Evolutionary conservation across 1,140 invertebrate species (phyloP).

Genomic region (Ditylenchus dipsaci): DNA sequence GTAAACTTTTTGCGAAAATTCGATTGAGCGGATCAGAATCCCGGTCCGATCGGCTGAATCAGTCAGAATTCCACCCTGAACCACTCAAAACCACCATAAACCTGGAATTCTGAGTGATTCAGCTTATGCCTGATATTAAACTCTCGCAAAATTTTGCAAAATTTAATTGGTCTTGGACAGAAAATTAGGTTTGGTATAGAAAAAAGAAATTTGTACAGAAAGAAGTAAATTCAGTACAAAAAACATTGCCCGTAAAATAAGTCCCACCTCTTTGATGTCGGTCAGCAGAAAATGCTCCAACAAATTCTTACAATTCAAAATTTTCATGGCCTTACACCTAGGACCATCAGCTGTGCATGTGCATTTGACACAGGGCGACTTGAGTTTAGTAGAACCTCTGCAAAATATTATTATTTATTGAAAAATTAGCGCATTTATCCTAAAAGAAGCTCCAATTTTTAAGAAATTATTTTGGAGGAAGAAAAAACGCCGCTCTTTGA

Average conservation of each 20-base stretch:
- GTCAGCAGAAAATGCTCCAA: conserved; percentile 50
- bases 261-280: conserved; percentile 49
- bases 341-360: conserved; percentile 67
- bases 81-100: no score
- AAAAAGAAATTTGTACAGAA: neutral
- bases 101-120: neutral
- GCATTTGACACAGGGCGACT: conserved; percentile 66
- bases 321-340: conserved; percentile 15
- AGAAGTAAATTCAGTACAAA: neutral
- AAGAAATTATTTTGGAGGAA: no score
- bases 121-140: neutral
- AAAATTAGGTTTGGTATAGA: neutral
- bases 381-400: conserved; percentile 61
- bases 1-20: no score
- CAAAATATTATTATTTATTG: no score
- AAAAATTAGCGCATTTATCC: no score
- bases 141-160: neutral
- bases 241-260: conserved; percentile 9
- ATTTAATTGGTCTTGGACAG: neutral
- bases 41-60: no score
- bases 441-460: no score
- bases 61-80: no score
- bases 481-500: no score
- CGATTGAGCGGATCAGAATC: no score
- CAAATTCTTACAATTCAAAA: conserved; percentile 50